Percentiles rank a stretch among this genome's conserved stretches.
phyloP scores from a whole-genome alignment of 92 coral and sea anemone species.

The Diadumene lineata region DNA sequence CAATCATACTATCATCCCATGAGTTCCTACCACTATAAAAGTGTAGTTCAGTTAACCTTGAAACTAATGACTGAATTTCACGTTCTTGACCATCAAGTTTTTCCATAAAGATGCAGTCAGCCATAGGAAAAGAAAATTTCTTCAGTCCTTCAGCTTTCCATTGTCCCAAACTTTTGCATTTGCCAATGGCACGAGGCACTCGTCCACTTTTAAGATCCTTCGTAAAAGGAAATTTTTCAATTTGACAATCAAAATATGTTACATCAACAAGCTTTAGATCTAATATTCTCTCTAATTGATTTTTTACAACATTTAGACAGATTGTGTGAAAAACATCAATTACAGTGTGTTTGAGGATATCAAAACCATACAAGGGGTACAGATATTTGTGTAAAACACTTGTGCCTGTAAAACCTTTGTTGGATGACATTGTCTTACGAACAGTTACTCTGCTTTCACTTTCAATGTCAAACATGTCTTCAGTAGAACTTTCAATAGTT shows the following conservation, averaged over 20 bases:
- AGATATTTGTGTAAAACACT: constrained; percentile 58
- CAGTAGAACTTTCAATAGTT: too few relatives aligned
- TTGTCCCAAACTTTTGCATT: constrained; percentile 23
- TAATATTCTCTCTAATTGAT: constrained; percentile 44
- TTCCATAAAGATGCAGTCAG: constrained; percentile 41
- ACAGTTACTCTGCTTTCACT: constrained; percentile 53
- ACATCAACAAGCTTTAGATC: constrained; percentile 52
- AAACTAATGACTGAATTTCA: constrained; percentile 38
- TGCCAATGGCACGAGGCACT: constrained; percentile 20
- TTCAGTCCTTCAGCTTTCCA: constrained; percentile 58
- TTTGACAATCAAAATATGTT: constrained; percentile 41
- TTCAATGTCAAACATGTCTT: constrained; percentile 60
- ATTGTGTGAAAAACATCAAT: constrained; percentile 66
- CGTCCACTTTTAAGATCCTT: constrained; percentile 46
- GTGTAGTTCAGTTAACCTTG: constrained; percentile 56
- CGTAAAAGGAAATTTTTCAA: constrained; percentile 62
- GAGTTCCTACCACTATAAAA: constrained; percentile 43
- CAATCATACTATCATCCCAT: constrained; percentile 51
- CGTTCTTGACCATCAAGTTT: constrained; percentile 18
- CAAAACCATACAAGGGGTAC: constrained; percentile 62
- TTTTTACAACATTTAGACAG: constrained; percentile 58
- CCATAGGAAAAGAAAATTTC: constrained; percentile 56
- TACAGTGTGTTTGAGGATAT: constrained; percentile 51
- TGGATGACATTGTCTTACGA: constrained; percentile 56
- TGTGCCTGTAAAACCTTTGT: constrained; percentile 61